A percentile compares a stretch with the other conserved stretches of the same genome.
phyloP scores from a whole-genome alignment of 2,888 invertebrate genomes.

The Nomada fabriciana region DNA sequence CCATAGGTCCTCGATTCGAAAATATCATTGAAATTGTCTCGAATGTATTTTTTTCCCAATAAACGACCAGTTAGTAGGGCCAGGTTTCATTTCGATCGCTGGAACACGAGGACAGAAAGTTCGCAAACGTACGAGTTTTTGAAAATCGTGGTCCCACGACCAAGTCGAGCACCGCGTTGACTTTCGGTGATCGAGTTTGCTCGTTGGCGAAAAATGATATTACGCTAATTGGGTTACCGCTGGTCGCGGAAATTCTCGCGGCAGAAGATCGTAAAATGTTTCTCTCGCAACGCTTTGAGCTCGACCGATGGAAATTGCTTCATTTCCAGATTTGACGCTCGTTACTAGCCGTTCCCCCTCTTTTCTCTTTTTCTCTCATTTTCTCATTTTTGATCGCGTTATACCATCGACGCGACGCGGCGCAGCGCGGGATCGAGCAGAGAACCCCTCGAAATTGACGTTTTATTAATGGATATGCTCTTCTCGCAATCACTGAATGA shows the following conservation, averaged over 20 bases:
- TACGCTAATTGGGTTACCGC: constrained; percentile 15
- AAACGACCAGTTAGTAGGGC: constrained; percentile 2
- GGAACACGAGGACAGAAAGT: background rate
- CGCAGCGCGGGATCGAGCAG: background rate
- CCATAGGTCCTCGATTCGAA: too few relatives aligned
- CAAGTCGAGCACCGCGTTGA: background rate
- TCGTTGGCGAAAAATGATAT: background rate
- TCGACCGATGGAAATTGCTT: constrained; percentile 30
- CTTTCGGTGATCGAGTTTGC: background rate
- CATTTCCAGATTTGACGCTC: constrained; percentile 32
- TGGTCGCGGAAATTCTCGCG: background rate
- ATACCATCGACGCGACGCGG: background rate
- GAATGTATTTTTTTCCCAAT: background rate
- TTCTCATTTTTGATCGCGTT: background rate
- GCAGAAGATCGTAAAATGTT: constrained; percentile 8
- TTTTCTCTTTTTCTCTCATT: background rate
- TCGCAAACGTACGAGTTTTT: constrained; percentile 17
- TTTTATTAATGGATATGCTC: constrained; percentile 11
- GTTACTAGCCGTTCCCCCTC: constrained; percentile 9
- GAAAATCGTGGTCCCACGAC: background rate
- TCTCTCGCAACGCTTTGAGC: background rate
- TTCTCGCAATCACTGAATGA: background rate
- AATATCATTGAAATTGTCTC: too few relatives aligned
- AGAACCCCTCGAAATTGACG: background rate
- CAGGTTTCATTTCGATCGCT: constrained; percentile 26